These are phyloP conservation scores for Drosophila testacea DNA, from an alignment of 2,888 invertebrate species.

Conservation along the genomic window DNA sequence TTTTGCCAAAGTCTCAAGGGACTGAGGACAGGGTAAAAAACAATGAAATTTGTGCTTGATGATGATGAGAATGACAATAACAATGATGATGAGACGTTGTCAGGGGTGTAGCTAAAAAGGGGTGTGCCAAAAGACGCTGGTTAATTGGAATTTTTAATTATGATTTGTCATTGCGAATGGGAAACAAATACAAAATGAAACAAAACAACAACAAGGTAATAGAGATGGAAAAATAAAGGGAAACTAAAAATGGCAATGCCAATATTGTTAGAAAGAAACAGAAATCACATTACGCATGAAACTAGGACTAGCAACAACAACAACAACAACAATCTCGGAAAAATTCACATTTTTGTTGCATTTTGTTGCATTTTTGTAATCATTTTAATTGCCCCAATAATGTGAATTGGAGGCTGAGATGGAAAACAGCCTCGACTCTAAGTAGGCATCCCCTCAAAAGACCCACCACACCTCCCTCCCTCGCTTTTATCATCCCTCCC, in stretches of 20 bases:
- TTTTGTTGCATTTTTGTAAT: constrained; percentile 57
- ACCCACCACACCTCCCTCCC: background rate
- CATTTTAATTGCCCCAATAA: constrained; percentile 81
- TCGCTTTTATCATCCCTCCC: background rate
- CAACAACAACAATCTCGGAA: background rate
- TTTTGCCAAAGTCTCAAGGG: constrained; percentile 23
- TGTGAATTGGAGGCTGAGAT: constrained; percentile 17
- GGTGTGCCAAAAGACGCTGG: constrained; percentile 43
- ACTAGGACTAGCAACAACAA: constrained; percentile 52
- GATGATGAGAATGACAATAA: constrained; percentile 32
- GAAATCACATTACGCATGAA: constrained; percentile 54
- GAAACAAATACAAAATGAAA: constrained; percentile 15
- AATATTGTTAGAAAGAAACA: constrained; percentile 22
- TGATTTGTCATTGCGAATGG: constrained; percentile 69
- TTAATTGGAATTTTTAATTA: constrained; percentile 80
- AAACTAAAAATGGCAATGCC: constrained; percentile 24
- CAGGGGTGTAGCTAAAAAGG: background rate
- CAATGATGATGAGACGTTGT: constrained; percentile 23
- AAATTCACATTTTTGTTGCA: background rate
- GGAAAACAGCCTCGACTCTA: constrained; percentile 1
- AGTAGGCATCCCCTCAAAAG: constrained; percentile 5
- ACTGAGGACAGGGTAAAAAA: constrained; percentile 14
- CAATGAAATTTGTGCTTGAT: constrained; percentile 55
- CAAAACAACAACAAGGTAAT: constrained; percentile 21
- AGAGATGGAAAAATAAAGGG: background rate